These are phyloP conservation scores for Octodonta nipae DNA, from an alignment of 2,888 invertebrate species.

Conservation along the genomic window DNA sequence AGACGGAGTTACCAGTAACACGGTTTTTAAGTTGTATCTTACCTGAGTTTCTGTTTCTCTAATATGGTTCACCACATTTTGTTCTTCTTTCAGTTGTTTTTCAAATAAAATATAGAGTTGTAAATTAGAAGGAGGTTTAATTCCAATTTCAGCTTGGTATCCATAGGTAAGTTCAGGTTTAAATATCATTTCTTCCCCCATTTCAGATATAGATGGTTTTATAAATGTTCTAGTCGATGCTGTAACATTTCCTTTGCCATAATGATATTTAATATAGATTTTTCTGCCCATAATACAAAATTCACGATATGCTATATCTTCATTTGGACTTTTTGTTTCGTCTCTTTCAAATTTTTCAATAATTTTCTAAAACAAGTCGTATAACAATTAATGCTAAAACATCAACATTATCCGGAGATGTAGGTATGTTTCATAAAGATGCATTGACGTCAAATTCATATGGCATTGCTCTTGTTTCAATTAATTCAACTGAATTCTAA, in stretches of 20 bases:
- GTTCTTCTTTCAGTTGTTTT: constrained; percentile 49
- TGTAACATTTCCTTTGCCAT: constrained; percentile 45
- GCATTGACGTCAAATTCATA: too few species aligned
- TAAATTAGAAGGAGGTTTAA: constrained; percentile 45
- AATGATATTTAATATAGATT: constrained; percentile 51
- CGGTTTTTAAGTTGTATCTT: too few species aligned
- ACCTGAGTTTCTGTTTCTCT: constrained; percentile 37
- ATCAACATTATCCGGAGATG: background rate
- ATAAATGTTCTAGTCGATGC: constrained; percentile 50
- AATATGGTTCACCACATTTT: constrained; percentile 42
- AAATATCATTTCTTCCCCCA: constrained; percentile 52
- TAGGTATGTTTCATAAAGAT: background rate
- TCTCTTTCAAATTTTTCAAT: constrained; percentile 45
- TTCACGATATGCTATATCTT: constrained; percentile 51
- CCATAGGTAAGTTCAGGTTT: constrained; percentile 50
- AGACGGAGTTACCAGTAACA: too few species aligned
- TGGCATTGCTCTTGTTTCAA: too few species aligned
- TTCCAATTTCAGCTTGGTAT: constrained; percentile 53
- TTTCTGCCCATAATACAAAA: constrained; percentile 49
- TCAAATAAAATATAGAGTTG: constrained; percentile 51
- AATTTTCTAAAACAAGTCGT: constrained; percentile 13
- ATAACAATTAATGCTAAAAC: too few species aligned
- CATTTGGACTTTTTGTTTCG: constrained; percentile 38
- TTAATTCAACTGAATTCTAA: too few species aligned
- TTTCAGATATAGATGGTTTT: constrained; percentile 58